Base-by-base conservation (phyloP, 2,888 invertebrate species). In the Phaedon cochleariae region DNA sequence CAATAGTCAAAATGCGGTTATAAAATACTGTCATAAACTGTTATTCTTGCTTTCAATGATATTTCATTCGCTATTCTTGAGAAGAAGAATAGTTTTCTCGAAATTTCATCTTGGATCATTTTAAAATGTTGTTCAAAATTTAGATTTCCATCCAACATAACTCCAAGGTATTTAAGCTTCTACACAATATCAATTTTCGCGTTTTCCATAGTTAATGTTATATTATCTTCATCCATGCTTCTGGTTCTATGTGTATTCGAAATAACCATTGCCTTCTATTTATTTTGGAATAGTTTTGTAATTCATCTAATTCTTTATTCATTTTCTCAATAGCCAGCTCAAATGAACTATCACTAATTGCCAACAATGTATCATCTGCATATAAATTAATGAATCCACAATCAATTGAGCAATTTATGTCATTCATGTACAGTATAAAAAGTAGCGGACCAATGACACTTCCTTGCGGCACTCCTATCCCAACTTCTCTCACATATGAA, bases 11-110 rank as follows among this genome's bases (percentile, higher is more conserved):
- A 57, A 57, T 57, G 57, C n/a, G 21, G 45, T 10, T 57, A 18
- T 6, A 57, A 41, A 20, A 57, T 37, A 57, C 52, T 52, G 12
- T 52, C 22, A n/a, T 22, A 52, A 52, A 41, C 57, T 41, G 57
- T 57, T n/a, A 41, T 20, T 57, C 57, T 57, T 57, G 57, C 41
- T 57, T 57, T 45, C 34, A 57, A 9, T 37, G 37, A 57, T 34
- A 57, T 57, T 15, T 57, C 45, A 37, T 41, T 12, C 4, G 57
- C 45, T 57, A 57, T 57, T 57, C 57, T 57, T 45, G 57, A 57
- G 20, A 57, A 57, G n/a, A 57, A 57, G 41, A 26, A 51, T 6
- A 26, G 26, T 45, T 37, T 34, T 57, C 20, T 45, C 9, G 45
- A 57, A 41, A 26, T 52, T 22, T 57, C 41, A 20, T 57, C 41